phyloP scores from a whole-genome alignment of 2,888 invertebrate species.

The Bellardia pandia region DNA sequence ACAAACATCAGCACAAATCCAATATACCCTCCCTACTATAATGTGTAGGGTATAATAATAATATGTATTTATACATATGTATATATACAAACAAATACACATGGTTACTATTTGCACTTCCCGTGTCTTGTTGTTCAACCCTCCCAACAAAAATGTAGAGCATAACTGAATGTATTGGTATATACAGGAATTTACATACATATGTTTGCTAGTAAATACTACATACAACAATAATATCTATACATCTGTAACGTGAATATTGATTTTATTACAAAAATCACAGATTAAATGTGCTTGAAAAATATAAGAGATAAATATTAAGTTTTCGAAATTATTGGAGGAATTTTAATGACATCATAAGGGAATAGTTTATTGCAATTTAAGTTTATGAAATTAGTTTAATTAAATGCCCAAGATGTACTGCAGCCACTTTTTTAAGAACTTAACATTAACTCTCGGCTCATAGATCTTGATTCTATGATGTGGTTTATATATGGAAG shows the following conservation, averaged over 20 bases:
- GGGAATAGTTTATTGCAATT: no score
- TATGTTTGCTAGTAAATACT: not conserved
- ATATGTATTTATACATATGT: not conserved
- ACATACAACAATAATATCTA: not conserved
- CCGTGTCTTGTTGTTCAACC: no score
- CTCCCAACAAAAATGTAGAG: no score
- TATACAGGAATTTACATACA: constrained; percentile 7
- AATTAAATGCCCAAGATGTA: not conserved
- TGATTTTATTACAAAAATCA: not conserved
- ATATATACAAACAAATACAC: not conserved
- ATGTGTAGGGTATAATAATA: no score
- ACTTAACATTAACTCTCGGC: no score
- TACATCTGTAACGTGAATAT: not conserved
- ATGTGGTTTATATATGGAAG: no score
- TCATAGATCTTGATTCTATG: no score
- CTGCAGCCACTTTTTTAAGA: no score
- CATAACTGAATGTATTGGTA: not conserved
- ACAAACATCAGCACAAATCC: no score
- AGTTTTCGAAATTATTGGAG: not conserved
- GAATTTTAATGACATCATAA: no score
- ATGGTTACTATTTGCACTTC: not conserved
- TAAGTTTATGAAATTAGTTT: no score
- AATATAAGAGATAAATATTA: not conserved
- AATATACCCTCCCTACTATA: no score
- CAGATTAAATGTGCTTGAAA: not conserved